Percentiles rank a stretch among this genome's conserved stretches.
These are phyloP conservation scores for Spisula solida DNA, from an alignment of 2,888 invertebrate species.

Conservation along the genomic window DNA sequence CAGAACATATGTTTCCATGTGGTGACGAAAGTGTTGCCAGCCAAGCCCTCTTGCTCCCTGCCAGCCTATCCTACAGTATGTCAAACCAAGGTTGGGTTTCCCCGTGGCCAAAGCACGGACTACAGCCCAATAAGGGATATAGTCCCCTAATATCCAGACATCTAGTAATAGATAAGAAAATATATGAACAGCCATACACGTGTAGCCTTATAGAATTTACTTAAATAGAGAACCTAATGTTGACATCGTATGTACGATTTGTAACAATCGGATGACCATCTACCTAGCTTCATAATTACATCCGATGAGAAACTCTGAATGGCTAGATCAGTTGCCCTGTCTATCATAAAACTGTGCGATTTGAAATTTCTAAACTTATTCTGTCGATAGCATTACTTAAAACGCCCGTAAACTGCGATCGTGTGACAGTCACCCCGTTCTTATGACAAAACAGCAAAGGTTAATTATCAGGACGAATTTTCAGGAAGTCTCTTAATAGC, in stretches of 20 bases:
- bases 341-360: constrained; percentile 25
- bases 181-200: neutral
- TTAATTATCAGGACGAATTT: neutral
- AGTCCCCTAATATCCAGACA: constrained; percentile 54
- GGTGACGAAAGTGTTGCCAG: neutral
- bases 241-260: neutral
- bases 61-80: neutral
- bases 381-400: neutral
- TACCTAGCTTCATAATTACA: neutral
- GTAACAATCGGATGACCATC: constrained; percentile 26
- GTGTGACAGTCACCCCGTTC: constrained; percentile 26
- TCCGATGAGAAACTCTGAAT: neutral
- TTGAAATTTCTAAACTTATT: neutral
- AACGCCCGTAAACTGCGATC: constrained; percentile 34
- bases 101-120: neutral
- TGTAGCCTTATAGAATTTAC: too few relatives aligned
- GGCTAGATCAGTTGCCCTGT: constrained; percentile 17
- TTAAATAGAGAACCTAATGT: neutral
- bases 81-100: constrained; percentile 14
- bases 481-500: neutral
- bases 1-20: neutral
- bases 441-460: constrained; percentile 16
- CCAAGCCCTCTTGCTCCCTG: neutral
- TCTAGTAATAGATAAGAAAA: neutral
- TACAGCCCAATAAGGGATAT: constrained; percentile 55